Percentiles rank a stretch among this genome's conserved stretches.
Conservation (phyloP, 2,888 invertebrate genomes). For the Electrophaes corylata region DNA sequence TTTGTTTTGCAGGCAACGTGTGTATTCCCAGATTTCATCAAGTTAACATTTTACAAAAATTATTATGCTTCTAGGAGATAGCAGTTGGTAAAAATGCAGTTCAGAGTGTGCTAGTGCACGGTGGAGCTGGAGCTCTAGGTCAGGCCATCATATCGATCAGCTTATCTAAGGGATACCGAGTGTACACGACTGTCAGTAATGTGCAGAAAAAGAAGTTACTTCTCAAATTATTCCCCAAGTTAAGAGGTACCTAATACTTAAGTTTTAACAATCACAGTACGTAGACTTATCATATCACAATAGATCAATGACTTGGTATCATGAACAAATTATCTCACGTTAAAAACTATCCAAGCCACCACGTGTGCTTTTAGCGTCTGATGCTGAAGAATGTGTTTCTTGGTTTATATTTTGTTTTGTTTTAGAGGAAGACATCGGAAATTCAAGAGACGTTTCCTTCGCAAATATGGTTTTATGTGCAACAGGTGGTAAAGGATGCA, state of each 20-base stretch:
- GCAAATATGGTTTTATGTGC: conserved; percentile 48
- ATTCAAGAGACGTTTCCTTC: conserved; percentile 55
- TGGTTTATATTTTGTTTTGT: no score
- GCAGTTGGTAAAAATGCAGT: background rate
- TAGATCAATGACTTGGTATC: no score
- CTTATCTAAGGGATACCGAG: conserved; percentile 52
- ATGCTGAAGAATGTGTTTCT: no score
- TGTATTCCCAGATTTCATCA: no score
- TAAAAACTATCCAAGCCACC: no score
- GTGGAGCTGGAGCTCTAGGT: conserved; percentile 64
- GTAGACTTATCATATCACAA: no score
- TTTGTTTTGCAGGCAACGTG: no score
- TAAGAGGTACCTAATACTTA: no score
- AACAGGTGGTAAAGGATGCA: conserved; percentile 21
- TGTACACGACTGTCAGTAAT: conserved; percentile 63
- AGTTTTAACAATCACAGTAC: no score
- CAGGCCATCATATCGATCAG: conserved; percentile 63
- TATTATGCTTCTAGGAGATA: background rate
- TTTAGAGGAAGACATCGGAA: conserved; percentile 58
- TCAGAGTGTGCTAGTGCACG: conserved; percentile 53
- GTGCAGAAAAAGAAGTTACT: conserved; percentile 58
- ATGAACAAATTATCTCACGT: no score
- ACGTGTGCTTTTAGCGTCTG: no score
- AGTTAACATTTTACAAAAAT: no score
- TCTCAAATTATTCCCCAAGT: conserved; percentile 54